phyloP scores from a whole-genome alignment of 1,140 invertebrate species.

The Venturia canescens region DNA sequence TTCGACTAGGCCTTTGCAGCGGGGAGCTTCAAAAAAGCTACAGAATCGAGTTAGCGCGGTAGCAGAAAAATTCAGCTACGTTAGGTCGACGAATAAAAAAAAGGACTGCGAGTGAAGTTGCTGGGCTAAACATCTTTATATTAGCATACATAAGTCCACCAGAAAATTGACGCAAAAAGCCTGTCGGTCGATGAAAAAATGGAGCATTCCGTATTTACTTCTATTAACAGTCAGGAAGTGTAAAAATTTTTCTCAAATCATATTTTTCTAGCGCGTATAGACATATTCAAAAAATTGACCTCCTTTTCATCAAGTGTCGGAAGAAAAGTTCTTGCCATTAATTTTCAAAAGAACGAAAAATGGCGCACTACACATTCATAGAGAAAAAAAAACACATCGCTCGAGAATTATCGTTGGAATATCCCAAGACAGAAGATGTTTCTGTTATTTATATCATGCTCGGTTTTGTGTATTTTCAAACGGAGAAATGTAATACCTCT shows the following conservation, averaged over 20 bases:
- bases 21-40: slow-evolving; percentile 9
- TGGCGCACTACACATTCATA: too few species aligned
- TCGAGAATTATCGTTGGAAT: too few species aligned
- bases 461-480: too few species aligned
- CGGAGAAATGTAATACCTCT: too few species aligned
- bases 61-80: not conserved
- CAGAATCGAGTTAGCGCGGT: not conserved
- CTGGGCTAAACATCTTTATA: slow-evolving; percentile 19
- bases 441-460: not conserved
- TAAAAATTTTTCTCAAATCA: not conserved
- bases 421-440: not conserved
- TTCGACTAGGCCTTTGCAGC: not conserved
- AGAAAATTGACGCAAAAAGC: slow-evolving; percentile 21
- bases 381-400: too few species aligned
- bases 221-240: not conserved
- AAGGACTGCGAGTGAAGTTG: not conserved
- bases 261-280: not conserved
- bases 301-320: too few species aligned
- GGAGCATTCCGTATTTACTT: not conserved
- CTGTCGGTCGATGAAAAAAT: not conserved
- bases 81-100: slow-evolving; percentile 6
- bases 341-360: too few species aligned
- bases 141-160: slow-evolving; percentile 29
- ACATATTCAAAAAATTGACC: too few species aligned
- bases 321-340: too few species aligned